phyloP scores from a whole-genome alignment of 35 echinoderm and acorn worm species.

The Stichopus chloronotus region DNA sequence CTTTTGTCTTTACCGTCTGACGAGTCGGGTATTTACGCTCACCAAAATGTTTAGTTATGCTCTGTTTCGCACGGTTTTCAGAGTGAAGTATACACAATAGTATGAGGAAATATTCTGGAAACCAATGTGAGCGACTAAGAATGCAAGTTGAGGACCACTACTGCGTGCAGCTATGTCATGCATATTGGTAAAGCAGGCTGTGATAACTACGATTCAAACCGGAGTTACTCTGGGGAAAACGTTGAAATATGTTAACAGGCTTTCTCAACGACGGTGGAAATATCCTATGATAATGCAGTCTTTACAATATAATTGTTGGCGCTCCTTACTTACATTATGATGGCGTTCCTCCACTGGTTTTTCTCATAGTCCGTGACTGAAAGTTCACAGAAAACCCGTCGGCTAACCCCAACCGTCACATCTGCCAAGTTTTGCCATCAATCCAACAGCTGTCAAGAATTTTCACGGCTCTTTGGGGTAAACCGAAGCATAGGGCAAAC shows the following conservation, averaged over 20 bases:
- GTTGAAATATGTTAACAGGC: slow-evolving; percentile 27
- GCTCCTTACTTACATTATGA: not conserved
- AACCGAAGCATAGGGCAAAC: not conserved
- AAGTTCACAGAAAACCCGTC: slow-evolving; percentile 5
- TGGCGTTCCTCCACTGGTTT: not conserved
- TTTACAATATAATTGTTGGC: no score
- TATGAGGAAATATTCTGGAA: no score
- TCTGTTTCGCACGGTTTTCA: not conserved
- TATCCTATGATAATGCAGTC: no score
- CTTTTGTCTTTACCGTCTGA: not conserved
- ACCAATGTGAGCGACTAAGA: no score
- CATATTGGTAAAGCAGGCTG: not conserved
- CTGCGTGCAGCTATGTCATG: slow-evolving; percentile 15
- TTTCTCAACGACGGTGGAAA: no score
- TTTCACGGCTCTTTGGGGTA: slow-evolving; percentile 53
- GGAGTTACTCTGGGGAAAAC: not conserved
- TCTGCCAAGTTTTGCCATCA: slow-evolving; percentile 18
- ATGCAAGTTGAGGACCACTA: not conserved
- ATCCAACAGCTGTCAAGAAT: slow-evolving; percentile 49
- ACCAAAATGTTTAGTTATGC: slow-evolving; percentile 18
- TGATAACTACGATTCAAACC: no score
- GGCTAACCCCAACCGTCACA: slow-evolving; percentile 1
- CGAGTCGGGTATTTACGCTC: not conserved
- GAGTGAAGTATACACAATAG: not conserved
- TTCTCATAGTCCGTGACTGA: not conserved